Evolutionary conservation across 2,797 vertebrate species (phyloP).

Genomic region (Vespertilio murinus): DNA sequence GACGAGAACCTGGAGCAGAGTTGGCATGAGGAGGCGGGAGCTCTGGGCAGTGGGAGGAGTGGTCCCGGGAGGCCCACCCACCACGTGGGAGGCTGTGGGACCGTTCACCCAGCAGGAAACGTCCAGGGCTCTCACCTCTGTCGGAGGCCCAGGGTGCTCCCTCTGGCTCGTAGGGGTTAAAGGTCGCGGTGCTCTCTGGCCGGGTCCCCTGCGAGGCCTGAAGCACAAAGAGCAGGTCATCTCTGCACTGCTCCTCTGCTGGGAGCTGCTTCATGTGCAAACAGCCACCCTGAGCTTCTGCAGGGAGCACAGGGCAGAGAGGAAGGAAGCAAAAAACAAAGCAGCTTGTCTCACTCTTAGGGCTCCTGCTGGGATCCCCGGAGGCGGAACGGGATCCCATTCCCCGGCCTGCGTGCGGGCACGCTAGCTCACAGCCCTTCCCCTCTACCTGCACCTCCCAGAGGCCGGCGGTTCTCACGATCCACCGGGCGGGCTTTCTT

Average conservation of each 20-base stretch:
- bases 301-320: constrained; percentile 43
- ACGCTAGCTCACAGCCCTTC: too few relatives aligned
- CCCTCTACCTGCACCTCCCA: neutral
- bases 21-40: too few relatives aligned
- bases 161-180: constrained; percentile 81
- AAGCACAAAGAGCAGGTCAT: constrained; percentile 64
- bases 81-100: rapidly evolving
- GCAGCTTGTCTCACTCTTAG: constrained; percentile 50
- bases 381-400: too few relatives aligned
- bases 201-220: constrained; percentile 66
- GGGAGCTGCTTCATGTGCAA: neutral
- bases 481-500: too few relatives aligned
- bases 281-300: constrained; percentile 3
- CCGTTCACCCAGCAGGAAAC: rapidly evolving
- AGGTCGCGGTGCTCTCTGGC: constrained; percentile 72
- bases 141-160: constrained; percentile 60
- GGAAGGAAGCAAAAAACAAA: constrained; percentile 17
- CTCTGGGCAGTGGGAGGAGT: too few relatives aligned
- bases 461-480: neutral
- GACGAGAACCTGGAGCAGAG: too few relatives aligned
- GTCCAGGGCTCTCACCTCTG: constrained; percentile 73
- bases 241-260: neutral
- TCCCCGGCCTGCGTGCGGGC: too few relatives aligned
- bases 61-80: too few relatives aligned
- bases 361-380: constrained; percentile 56